Conservation (phyloP, 2,797 vertebrate species). For the Alcedo atthis region DNA sequence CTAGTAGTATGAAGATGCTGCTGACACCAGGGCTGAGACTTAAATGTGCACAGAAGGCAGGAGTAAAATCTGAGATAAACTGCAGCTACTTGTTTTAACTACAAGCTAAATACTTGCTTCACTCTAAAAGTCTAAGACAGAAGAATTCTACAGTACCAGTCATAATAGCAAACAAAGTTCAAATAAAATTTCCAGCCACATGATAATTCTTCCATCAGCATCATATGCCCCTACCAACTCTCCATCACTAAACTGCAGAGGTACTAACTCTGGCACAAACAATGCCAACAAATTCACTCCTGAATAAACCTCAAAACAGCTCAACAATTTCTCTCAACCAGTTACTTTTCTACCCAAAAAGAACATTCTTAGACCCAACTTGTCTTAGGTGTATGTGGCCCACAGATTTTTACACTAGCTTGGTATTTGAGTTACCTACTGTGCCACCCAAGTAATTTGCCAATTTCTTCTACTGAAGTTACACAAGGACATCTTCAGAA, state of each 20-base stretch:
- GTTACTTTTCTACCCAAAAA: background rate
- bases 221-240: background rate
- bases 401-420: background rate
- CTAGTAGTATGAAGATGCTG: no score
- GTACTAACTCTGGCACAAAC: background rate
- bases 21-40: no score
- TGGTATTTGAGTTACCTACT: background rate
- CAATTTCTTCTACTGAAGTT: background rate
- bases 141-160: background rate
- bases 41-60: no score
- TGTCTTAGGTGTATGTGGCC: rapidly evolving
- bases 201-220: background rate
- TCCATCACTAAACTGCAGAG: background rate
- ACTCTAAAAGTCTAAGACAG: no score
- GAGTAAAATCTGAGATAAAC: no score
- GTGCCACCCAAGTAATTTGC: background rate
- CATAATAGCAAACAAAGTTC: background rate
- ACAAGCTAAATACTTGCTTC: no score
- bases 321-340: background rate
- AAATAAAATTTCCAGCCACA: background rate
- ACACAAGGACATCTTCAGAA: background rate
- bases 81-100: no score
- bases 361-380: background rate
- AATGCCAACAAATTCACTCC: background rate
- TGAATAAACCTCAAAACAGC: background rate